These are phyloP conservation scores for Caenorhabditis elegans DNA, from an alignment of 1,140 invertebrate genomes.

Conservation along the genomic window DNA sequence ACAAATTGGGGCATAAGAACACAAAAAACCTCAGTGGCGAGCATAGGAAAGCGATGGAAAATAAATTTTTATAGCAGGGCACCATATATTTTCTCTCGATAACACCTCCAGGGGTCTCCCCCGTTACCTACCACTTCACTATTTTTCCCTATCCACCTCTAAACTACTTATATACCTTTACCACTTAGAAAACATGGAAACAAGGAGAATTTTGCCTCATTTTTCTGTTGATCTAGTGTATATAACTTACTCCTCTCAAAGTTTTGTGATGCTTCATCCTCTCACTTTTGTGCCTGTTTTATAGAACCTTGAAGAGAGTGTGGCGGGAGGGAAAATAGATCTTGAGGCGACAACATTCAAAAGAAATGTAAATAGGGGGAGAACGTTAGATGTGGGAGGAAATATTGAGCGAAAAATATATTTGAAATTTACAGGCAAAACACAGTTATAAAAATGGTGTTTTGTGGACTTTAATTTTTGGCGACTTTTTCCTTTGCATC, in stretches of 20 bases:
- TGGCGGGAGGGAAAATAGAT: background rate
- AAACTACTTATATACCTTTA: too few species aligned
- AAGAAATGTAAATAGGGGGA: background rate
- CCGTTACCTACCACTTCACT: background rate
- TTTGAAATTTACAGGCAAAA: background rate
- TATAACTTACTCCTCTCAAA: slow-evolving; percentile 16
- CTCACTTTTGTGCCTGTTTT: background rate
- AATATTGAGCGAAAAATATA: background rate
- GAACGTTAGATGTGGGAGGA: too few species aligned
- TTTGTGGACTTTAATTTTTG: too few species aligned
- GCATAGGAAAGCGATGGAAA: background rate
- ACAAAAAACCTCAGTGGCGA: background rate
- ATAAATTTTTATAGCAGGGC: background rate
- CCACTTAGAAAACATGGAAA: background rate
- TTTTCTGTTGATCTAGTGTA: background rate
- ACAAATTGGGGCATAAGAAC: background rate
- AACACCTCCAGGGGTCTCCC: background rate
- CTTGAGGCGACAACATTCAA: slow-evolving; percentile 11
- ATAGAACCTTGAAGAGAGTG: slow-evolving; percentile 18
- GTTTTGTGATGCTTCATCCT: background rate
- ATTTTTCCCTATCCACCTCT: background rate
- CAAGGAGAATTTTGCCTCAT: too few species aligned
- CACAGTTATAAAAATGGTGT: too few species aligned
- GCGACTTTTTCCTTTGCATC: too few species aligned
- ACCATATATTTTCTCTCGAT: background rate